Evolutionary conservation across 2,888 invertebrate genomes (phyloP).

Genomic region (Hypsopygia costalis): DNA sequence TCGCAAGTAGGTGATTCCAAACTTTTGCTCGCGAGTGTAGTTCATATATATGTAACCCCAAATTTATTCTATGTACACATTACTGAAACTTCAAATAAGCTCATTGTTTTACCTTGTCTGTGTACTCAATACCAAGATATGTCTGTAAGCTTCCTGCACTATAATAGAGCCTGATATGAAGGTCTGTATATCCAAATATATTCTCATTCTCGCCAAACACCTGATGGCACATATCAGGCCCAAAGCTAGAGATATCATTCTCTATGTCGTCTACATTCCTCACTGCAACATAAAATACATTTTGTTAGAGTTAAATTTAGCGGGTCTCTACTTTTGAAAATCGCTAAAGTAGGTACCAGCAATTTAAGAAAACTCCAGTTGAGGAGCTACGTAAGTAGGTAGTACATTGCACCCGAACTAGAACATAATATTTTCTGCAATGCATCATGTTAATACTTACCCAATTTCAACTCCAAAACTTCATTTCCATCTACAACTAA

Average conservation of each 20-base stretch:
- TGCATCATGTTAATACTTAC: too few species aligned
- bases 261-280: conserved; percentile 83
- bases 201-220: conserved; percentile 95
- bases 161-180: conserved; percentile 89
- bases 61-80: too few species aligned
- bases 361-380: too few species aligned
- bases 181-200: conserved; percentile 95
- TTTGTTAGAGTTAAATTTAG: background rate
- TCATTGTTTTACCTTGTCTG: conserved; percentile 80
- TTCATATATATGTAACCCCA: too few species aligned
- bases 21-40: too few species aligned
- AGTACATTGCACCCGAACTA: too few species aligned
- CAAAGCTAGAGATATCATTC: conserved; percentile 83
- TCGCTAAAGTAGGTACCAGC: too few species aligned
- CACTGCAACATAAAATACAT: conserved; percentile 59
- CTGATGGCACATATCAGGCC: conserved; percentile 95
- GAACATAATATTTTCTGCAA: too few species aligned
- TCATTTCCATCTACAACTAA: conserved; percentile 80
- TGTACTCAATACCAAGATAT: conserved; percentile 88
- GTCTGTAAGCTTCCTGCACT: conserved; percentile 90
- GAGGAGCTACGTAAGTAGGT: too few species aligned
- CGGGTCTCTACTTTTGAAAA: background rate
- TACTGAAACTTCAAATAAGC: too few species aligned
- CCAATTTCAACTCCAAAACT: conserved; percentile 77
- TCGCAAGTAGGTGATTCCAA: too few species aligned